Conservation (phyloP, 2,113 vertebrate genomes). For the Climacteris rufus region DNA sequence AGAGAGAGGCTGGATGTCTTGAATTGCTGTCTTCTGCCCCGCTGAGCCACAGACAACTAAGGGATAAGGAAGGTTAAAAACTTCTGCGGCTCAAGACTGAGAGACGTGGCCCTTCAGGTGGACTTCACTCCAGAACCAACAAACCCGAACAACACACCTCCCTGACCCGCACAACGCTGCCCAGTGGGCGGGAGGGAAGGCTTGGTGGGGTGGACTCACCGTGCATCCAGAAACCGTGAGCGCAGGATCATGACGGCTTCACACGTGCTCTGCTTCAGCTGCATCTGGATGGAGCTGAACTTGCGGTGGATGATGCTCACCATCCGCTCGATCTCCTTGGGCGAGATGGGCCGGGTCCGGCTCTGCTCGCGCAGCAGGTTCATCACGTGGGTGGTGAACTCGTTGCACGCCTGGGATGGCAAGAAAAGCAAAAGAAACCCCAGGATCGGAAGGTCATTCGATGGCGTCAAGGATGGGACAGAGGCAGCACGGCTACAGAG, state of each 20-base stretch:
- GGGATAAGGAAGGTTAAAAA: background rate
- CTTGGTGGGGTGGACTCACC: slow-evolving; percentile 64
- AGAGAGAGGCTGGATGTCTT: background rate
- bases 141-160: too few relatives aligned
- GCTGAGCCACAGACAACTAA: background rate
- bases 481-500: background rate
- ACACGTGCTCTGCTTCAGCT: slow-evolving; percentile 97
- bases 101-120: background rate
- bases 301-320: slow-evolving; percentile 99
- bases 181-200: fast-evolving
- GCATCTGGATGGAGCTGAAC: slow-evolving; percentile 99
- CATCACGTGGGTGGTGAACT: slow-evolving; percentile 99
- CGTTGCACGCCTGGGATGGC: slow-evolving; percentile 87
- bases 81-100: background rate
- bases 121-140: background rate
- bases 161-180: background rate
- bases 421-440: slow-evolving; percentile 52
- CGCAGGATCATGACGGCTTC: slow-evolving; percentile 99
- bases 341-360: slow-evolving; percentile 93
- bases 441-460: slow-evolving; percentile 1
- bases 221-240: slow-evolving; percentile 94
- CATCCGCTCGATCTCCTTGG: slow-evolving; percentile 98
- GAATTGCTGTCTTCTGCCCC: background rate
- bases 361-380: slow-evolving; percentile 96
- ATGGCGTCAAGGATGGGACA: fast-evolving